Base-by-base conservation (phyloP, 2,113 vertebrate species). In the Puntigrus tetrazona region DNA sequence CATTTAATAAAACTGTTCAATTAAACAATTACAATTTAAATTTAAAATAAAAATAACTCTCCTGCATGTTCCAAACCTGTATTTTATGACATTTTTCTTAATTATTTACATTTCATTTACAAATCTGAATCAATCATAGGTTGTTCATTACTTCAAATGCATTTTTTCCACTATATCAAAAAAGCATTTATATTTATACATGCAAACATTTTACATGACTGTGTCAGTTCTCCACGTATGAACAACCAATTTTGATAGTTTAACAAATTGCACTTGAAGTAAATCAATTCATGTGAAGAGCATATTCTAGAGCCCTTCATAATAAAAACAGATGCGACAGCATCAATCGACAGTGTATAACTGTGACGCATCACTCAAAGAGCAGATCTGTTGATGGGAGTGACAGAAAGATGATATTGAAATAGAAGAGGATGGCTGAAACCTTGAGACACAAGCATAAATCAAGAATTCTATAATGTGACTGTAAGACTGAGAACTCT, bases 391-490 rank as follows among this genome's bases (percentile, higher is more conserved):
- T 83, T 52, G 82, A 69, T 27, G 45, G 20, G 25, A 47, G 59
- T 69, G 84, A 86, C 75, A 83, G 79, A 75, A 67, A 81, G 41
- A 78, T 74, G 76, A 85, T 69, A 83, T 83, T 86, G 83, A 83
- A 83, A 87, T 69, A 36, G 75, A 69, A 81, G 78, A 34, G 65
- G 55, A 29, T 61, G 31, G 52, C 63, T 47, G 75, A 78, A 27
- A 83, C 57, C 57, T 57, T 50, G 81, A 73, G 76, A 84, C 57
- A 52, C 29, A 25, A 22, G 55, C 43, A 82, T 77, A 72, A 84
- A 87, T 87, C 84, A 86, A 57, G 43, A 11, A 22, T 16, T 8
- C 41, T 69, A 43, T 79, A 63, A 61, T 61, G 52, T 52, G 65
- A 81, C 65, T 69, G 72, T n/a, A 65, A 73, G 76, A 74, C 41